A percentile compares a stretch with the other conserved stretches of the same genome.
phyloP scores from a whole-genome alignment of 2,113 vertebrate genomes.

The Tor tambroides region DNA sequence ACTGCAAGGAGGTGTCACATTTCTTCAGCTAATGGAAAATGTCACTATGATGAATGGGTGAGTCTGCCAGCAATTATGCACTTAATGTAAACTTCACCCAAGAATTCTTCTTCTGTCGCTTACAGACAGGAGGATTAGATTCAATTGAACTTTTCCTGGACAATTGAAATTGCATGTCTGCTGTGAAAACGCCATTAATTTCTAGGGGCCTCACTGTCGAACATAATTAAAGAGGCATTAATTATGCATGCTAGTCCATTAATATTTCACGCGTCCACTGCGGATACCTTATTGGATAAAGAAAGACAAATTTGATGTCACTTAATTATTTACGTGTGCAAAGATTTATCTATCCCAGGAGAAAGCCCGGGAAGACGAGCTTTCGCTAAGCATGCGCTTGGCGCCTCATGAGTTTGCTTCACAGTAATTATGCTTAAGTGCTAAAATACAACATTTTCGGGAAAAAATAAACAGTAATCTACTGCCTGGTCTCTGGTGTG shows the following conservation, averaged over 20 bases:
- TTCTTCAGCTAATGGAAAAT: slow-evolving; percentile 52
- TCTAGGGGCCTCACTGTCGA: slow-evolving; percentile 59
- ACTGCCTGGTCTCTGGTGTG: neutral
- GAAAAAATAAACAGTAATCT: slow-evolving; percentile 7
- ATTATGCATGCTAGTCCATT: slow-evolving; percentile 75
- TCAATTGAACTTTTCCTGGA: slow-evolving; percentile 70
- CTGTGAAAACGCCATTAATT: slow-evolving; percentile 75
- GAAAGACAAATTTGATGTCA: slow-evolving; percentile 74
- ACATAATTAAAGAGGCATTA: slow-evolving; percentile 76
- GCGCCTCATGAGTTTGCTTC: neutral
- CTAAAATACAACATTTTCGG: neutral
- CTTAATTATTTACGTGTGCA: slow-evolving; percentile 72
- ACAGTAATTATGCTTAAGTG: slow-evolving; percentile 1
- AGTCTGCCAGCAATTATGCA: slow-evolving; percentile 62
- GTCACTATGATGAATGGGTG: slow-evolving; percentile 65
- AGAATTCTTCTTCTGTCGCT: slow-evolving; percentile 59
- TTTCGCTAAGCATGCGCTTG: neutral
- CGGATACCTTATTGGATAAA: slow-evolving; percentile 73
- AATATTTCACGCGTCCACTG: slow-evolving; percentile 66
- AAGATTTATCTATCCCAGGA: slow-evolving; percentile 68
- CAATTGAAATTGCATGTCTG: slow-evolving; percentile 65
- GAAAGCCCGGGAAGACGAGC: neutral
- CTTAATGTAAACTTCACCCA: slow-evolving; percentile 63
- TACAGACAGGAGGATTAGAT: slow-evolving; percentile 68
- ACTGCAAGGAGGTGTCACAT: slow-evolving; percentile 19